phyloP scores from a whole-genome alignment of 2,113 vertebrate genomes.

The Cromileptes altivelis region DNA sequence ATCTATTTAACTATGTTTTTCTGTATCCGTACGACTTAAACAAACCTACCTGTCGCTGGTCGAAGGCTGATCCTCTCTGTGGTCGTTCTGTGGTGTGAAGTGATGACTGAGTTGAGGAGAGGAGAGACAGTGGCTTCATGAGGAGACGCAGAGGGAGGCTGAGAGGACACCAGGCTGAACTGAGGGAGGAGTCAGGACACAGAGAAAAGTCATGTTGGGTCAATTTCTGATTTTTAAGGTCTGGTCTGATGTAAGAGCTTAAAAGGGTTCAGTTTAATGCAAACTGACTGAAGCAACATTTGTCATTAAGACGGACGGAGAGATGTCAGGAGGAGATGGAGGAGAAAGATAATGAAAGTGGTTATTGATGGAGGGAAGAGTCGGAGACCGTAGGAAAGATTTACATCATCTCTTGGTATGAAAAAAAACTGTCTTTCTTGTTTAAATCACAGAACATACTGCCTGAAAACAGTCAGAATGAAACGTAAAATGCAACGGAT shows the following conservation, averaged over 20 bases:
- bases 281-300: no score
- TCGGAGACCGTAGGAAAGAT: not conserved
- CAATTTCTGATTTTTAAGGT: no score
- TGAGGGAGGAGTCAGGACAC: conserved; percentile 70
- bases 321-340: conserved; percentile 12
- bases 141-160: conserved; percentile 45
- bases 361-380: not conserved
- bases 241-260: no score
- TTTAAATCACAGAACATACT: not conserved
- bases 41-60: conserved; percentile 50
- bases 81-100: not conserved
- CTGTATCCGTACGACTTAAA: not conserved
- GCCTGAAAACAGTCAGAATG: not conserved
- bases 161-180: conserved; percentile 42
- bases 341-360: conserved; percentile 3
- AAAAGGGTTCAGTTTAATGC: no score
- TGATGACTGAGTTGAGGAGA: conserved; percentile 25
- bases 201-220: not conserved
- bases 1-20: not conserved
- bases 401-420: fast-evolving
- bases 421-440: not conserved
- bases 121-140: conserved; percentile 48
- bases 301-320: not conserved
- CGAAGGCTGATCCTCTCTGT: conserved; percentile 12
- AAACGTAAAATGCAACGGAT: not conserved